Evolutionary conservation across 1,140 invertebrate genomes (phyloP).

Genomic region (Tigriopus japonicus): DNA sequence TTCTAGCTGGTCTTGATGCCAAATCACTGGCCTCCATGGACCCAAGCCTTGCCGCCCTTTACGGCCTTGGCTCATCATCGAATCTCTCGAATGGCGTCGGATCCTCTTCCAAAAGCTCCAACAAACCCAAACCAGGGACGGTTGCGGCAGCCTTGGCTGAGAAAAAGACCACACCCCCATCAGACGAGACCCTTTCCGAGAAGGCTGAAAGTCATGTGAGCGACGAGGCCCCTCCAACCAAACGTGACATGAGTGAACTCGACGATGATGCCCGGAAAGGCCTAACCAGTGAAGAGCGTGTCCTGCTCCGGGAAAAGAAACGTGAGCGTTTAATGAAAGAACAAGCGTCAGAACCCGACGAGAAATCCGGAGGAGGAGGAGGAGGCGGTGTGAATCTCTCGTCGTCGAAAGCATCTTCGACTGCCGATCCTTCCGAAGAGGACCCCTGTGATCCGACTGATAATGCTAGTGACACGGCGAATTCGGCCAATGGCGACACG

Average conservation of each 20-base stretch:
- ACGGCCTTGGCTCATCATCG: neutral
- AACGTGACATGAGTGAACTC: too few relatives aligned
- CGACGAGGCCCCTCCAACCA: neutral
- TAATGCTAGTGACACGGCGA: too few relatives aligned
- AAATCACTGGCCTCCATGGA: conserved; percentile 16
- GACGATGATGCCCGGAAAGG: conserved; percentile 1
- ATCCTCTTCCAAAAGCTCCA: neutral
- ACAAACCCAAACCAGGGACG: conserved; percentile 12
- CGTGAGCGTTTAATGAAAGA: conserved; percentile 8
- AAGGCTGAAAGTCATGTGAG: neutral
- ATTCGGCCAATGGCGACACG: too few relatives aligned
- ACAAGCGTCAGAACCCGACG: neutral
- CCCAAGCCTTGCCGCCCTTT: conserved; percentile 14
- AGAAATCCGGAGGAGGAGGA: too few relatives aligned
- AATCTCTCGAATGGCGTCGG: neutral
- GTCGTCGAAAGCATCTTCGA: too few relatives aligned
- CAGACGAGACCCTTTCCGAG: neutral
- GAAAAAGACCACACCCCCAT: conserved; percentile 3
- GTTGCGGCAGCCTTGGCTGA: conserved; percentile 11
- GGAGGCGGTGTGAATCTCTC: too few relatives aligned
- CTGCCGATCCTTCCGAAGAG: too few relatives aligned
- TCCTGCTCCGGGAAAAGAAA: conserved; percentile 13
- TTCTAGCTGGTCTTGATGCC: conserved; percentile 15
- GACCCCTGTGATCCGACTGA: too few relatives aligned
- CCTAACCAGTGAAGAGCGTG: conserved; percentile 13